Evolutionary conservation across 1,140 invertebrate genomes (phyloP).

Genomic region (Atta cephalotes): DNA sequence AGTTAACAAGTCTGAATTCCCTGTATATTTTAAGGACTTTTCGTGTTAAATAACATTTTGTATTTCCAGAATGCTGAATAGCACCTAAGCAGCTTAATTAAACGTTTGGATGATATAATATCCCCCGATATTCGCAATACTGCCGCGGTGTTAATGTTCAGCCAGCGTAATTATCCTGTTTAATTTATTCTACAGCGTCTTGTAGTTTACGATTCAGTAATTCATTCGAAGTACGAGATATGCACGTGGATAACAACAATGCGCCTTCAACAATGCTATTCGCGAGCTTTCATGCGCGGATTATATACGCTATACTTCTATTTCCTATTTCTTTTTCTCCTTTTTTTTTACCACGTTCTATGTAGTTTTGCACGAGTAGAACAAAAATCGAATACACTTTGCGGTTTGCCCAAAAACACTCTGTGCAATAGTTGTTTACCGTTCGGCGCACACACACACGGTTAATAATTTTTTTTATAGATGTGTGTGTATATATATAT

Average conservation of each 20-base stretch:
- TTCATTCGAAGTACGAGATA: conserved; percentile 38
- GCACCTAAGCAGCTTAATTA: conserved; percentile 60
- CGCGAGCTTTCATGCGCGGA: conserved; percentile 37
- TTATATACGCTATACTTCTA: neutral
- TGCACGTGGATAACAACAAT: conserved; percentile 34
- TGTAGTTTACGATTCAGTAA: conserved; percentile 54
- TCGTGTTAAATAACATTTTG: conserved; percentile 25
- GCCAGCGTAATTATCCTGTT: conserved; percentile 56
- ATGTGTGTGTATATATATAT: neutral
- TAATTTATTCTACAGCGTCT: conserved; percentile 56
- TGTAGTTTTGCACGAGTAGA: neutral
- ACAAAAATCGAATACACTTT: conserved; percentile 55
- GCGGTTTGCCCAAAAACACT: conserved; percentile 44
- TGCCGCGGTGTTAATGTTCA: conserved; percentile 50
- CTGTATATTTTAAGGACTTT: conserved; percentile 7
- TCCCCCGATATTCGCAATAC: conserved; percentile 41
- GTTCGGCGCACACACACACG: conserved; percentile 8
- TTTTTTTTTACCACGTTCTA: neutral
- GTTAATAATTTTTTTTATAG: conserved; percentile 32
- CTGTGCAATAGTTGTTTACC: conserved; percentile 36
- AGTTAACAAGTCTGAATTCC: neutral
- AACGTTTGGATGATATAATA: conserved; percentile 41
- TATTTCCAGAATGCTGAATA: neutral
- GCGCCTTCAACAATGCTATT: conserved; percentile 18
- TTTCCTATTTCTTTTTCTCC: neutral